Base-by-base conservation (phyloP, 2,888 invertebrate species). In the Hydraecia micacea region DNA sequence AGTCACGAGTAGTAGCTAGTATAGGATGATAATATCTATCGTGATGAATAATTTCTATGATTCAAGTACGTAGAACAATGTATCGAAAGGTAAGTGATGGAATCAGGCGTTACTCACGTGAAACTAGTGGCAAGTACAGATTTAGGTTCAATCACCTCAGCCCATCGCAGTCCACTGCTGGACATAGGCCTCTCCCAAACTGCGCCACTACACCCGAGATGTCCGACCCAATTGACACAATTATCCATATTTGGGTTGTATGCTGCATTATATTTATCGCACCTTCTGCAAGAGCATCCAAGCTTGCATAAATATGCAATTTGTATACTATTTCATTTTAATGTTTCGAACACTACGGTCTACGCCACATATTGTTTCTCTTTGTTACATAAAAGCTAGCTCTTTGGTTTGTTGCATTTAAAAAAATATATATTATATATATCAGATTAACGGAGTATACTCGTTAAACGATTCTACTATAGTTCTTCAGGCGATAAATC, bases 401-500 rank as follows among this genome's bases (percentile, higher is more conserved):
- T 18, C 32, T 21, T 21, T 62, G 62, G 11, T 36, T 6, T 63
- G 21, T 25, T 36, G 25, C 36, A 36, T 63, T 63, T 36, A 63
- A 21, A 25, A 4, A 36, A 21, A 11, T 11, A 36, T n/a, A n/a
- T n/a, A n/a, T n/a, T n/a, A 63, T 21, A n/a, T 5, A 2, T 36
- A 21, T 25, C 11, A 36, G 1, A 9, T 21, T 21, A 32, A 63
- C 21, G 62, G 11, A 13, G 1, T 25, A 63, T 36, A 11, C n/a
- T n/a, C n/a, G n/a, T n/a, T n/a, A 63, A 25, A 21, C 4, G 4
- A 36, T 11, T 18, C 18, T 21, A 9, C 1, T 11, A 0, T n/a
- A 52, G 39, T 21, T 49, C 69, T 73, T 36, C 9, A 58, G 13
- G 15, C 21, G 39, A 65, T 18, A 66, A 66, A 82, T 58, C 4